Conservation (phyloP, 2,797 vertebrate genomes). For the Phoebastria nigripes region DNA sequence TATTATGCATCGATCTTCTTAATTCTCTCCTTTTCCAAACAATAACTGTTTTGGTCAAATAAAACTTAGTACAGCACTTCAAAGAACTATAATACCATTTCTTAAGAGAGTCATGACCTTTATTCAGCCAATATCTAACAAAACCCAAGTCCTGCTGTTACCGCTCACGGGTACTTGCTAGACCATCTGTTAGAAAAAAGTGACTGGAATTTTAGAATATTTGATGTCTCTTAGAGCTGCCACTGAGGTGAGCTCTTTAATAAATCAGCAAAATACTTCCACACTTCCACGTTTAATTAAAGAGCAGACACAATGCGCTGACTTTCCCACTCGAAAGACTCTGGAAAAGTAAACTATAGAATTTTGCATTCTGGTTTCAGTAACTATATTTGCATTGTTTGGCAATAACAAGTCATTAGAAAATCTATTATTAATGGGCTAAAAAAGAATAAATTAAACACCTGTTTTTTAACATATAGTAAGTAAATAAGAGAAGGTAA, state of each 20-base stretch:
- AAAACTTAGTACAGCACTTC: background rate
- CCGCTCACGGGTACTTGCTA: constrained; percentile 4
- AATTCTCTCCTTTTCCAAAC: background rate
- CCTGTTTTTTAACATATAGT: background rate
- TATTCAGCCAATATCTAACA: constrained; percentile 8
- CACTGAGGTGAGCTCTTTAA: background rate
- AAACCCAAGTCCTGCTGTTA: constrained; percentile 43
- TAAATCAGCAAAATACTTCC: background rate
- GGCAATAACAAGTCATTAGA: background rate
- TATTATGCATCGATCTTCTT: background rate
- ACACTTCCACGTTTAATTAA: background rate
- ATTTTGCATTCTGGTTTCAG: background rate
- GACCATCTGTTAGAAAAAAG: constrained; percentile 43
- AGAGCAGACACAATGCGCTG: background rate
- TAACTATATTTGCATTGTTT: background rate
- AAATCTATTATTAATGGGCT: background rate
- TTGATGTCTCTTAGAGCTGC: background rate
- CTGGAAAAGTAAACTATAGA: background rate
- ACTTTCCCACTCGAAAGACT: background rate
- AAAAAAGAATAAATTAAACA: background rate
- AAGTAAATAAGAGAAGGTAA: background rate
- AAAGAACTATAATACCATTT: background rate
- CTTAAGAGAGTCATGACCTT: constrained; percentile 38
- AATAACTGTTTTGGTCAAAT: background rate
- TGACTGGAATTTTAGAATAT: background rate